Percentiles rank a stretch among this genome's conserved stretches.
phyloP scores from a whole-genome alignment of 1,140 invertebrate species.

The Orius insidiosus region DNA sequence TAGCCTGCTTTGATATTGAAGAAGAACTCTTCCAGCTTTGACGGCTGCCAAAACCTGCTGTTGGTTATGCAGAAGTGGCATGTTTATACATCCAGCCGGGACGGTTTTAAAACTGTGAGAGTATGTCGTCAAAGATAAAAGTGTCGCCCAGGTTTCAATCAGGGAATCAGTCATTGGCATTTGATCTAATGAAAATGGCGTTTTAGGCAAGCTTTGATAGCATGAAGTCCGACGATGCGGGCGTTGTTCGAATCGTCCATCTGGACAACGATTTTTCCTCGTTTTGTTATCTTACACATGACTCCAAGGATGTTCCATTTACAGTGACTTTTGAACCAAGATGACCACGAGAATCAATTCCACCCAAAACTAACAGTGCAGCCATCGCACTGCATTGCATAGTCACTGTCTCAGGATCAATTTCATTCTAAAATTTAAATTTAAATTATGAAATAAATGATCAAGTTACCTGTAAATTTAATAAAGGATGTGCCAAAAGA shows the following conservation, averaged over 20 bases:
- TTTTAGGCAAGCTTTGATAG: slow-evolving; percentile 34
- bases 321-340: slow-evolving; percentile 38
- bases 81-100: slow-evolving; percentile 32
- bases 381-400: slow-evolving; percentile 45
- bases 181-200: slow-evolving; percentile 43
- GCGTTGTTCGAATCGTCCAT: slow-evolving; percentile 28
- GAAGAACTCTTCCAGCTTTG: slow-evolving; percentile 46
- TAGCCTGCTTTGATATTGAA: slow-evolving; percentile 46
- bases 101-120: slow-evolving; percentile 20
- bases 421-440: slow-evolving; percentile 26
- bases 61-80: slow-evolving; percentile 43
- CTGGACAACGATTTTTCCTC: slow-evolving; percentile 50
- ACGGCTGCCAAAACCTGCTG: slow-evolving; percentile 52
- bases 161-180: slow-evolving; percentile 46
- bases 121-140: slow-evolving; percentile 24
- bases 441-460: slow-evolving; percentile 19
- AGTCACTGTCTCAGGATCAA: slow-evolving; percentile 26
- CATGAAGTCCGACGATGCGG: slow-evolving; percentile 28
- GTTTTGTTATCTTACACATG: slow-evolving; percentile 42
- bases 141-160: slow-evolving; percentile 45
- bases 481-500: slow-evolving; percentile 35
- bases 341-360: slow-evolving; percentile 60
- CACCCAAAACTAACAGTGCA: slow-evolving; percentile 65
- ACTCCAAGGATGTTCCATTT: slow-evolving; percentile 30
- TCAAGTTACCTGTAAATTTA: slow-evolving; percentile 30